Evolutionary conservation across 2,888 invertebrate genomes (phyloP), one percentile per base, ranked within the genome.

Genomic region (Nomada goodeniana): DNA sequence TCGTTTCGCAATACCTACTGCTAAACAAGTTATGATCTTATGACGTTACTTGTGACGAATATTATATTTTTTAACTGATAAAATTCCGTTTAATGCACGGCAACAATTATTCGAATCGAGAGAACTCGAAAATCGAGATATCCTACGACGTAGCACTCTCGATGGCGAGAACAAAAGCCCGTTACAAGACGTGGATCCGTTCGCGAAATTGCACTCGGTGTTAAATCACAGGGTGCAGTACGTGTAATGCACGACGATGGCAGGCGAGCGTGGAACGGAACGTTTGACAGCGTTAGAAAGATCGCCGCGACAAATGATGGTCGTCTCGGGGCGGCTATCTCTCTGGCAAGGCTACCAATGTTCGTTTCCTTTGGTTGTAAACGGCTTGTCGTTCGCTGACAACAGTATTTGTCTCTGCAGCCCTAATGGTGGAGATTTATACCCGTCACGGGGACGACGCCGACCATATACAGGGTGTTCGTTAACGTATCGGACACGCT

Each of bases 381-480:
- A 80, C 83, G 80, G 80, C 80, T 76, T 80, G 83, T 84, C 83
- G 71, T 61, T 44, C 52, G 52, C 76, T 78, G 83, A 84, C 84
- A 83, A 84, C 83, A 80, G 80, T 80, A 84, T 84, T 84, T 83
- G 84, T 84, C 84, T 83, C 76, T 70, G 61, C 60, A 44, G 26
- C 42, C 57, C 52, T 60, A 80, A 84, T 80, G 80, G 74, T 15
- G 52, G 71, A 84, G 83, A 84, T 84, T 84, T 84, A 84, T 83
- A 64, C 60, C 29, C 61, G 63, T 53, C 55, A 44, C 0, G 20
- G 15, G 47, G 55, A 73, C 65, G 11, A 42, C 4, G 20, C 23
- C 13, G 11, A 5, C 57, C 15, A 20, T 61, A 52, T 63, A 79
- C 52, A 18, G 29, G 63, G 69, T 68, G 67, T 61, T n/a, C 65